phyloP scores from a whole-genome alignment of 2,888 invertebrate genomes.

The Pollenia labialis region DNA sequence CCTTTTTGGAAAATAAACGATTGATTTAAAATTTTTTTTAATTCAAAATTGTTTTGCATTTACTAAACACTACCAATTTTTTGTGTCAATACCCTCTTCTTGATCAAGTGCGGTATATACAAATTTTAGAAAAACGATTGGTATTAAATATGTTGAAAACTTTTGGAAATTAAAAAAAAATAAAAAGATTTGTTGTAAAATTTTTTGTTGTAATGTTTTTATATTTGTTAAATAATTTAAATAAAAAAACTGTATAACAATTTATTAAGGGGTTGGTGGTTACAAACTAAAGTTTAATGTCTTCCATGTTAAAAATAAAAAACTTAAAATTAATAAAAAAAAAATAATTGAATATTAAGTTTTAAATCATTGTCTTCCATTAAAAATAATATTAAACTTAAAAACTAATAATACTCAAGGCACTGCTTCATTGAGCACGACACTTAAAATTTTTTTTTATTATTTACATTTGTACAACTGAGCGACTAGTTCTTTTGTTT shows the following conservation, averaged over 20 bases:
- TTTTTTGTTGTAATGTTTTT: slow-evolving; percentile 47
- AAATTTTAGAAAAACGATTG: too few relatives aligned
- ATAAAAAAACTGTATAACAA: slow-evolving; percentile 56
- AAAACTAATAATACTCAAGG: slow-evolving; percentile 78
- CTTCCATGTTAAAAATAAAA: slow-evolving; percentile 79
- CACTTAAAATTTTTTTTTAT: slow-evolving; percentile 36
- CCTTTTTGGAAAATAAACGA: too few relatives aligned
- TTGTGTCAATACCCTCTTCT: too few relatives aligned
- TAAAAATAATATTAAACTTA: slow-evolving; percentile 72
- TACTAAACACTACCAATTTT: too few relatives aligned
- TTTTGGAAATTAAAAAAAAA: background rate
- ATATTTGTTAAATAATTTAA: slow-evolving; percentile 58
- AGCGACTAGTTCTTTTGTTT: slow-evolving; percentile 51
- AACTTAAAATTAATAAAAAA: slow-evolving; percentile 52
- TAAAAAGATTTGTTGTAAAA: slow-evolving; percentile 45
- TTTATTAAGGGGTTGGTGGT: slow-evolving; percentile 70
- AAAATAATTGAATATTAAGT: slow-evolving; percentile 61
- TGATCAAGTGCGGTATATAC: too few relatives aligned
- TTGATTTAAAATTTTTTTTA: too few relatives aligned
- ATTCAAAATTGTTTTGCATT: too few relatives aligned
- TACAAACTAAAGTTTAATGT: slow-evolving; percentile 81
- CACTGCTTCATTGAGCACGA: slow-evolving; percentile 72
- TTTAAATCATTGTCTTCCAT: slow-evolving; percentile 84
- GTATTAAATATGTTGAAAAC: background rate
- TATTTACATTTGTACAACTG: slow-evolving; percentile 76